Evolutionary conservation across 2,113 vertebrate species (phyloP), one percentile per base, ranked within the genome.

Genomic region (Labrus mixtus): DNA sequence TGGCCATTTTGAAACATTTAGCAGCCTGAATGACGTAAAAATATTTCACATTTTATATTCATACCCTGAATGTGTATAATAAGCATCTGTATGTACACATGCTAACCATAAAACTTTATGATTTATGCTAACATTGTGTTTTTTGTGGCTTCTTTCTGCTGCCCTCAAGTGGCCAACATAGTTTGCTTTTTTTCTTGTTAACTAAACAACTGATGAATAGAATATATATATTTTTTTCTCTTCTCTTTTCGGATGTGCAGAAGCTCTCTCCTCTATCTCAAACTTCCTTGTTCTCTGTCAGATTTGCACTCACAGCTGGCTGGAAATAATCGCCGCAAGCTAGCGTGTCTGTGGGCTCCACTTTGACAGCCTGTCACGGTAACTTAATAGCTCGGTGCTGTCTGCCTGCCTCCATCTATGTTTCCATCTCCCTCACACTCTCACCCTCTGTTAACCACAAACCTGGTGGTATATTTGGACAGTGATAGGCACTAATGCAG

Each of bases 311-410:
- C 70, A 63, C 68, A 82, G 79, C 67, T 71, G 46, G 50, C 60
- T 77, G 76, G 83, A 61, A 58, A 48, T 53, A 77, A 84, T 41
- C 70, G 57, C 83, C 78, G 19, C 0, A 0, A 60, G 78, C 81
- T 48, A 36, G 29, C 62, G 51, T 61, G 29, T 80, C 58, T 61
- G 54, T 75, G 22, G 4, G 63, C 62, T 84, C 19, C 8, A 56
- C 66, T 76, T 58, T 89, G 83, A 81, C 85, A 84, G 61, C 19
- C 75, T 69, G 56, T 78, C 68, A 59, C 2, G 3, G 68, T 74
- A 85, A 90, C 68, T 48, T 51, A 66, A 77, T 75, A 73, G 62
- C 76, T 60, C 1, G 0, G 45, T 55, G n/a, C 81, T 79, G 64
- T 79, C 75, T 76, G 80, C 29, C 58, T 69, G 54, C 62, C 67